Evolutionary conservation across 1,140 invertebrate genomes (phyloP), one percentile per base, ranked within the genome.

Genomic region (Tigriopus japonicus): DNA sequence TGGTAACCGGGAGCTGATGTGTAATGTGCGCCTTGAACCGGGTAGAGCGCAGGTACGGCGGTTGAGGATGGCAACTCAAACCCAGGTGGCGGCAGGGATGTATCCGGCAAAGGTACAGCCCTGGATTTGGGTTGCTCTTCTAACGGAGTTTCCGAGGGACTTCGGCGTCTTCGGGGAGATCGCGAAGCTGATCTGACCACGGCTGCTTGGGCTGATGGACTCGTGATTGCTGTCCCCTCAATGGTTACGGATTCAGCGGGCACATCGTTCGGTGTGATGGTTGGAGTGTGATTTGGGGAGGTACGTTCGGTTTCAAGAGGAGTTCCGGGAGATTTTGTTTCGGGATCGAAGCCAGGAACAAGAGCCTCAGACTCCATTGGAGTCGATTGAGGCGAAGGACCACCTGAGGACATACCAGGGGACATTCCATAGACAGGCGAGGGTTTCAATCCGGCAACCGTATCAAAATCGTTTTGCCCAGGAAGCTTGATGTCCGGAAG

Each of bases 401-500:
- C 45, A 3, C 3, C 9, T 2, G 15, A 17, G 21, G 21, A 17
- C 28, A 19, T 40, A 17, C 21, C 15, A 5, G 55, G 23, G 6
- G 55, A 17, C 15, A 42, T 40, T 2, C 17, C 13, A 5, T 15
- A 17, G 3, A 40, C 12, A 51, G 55, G 40, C 3, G 15, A 19
- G 5, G 23, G 23, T 6, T 15, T 42, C 13, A 35, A 14, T 5
- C 15, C 28, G 1, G 17, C 55, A 6, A 15, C 12, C 2, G 41
- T 14, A 6, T 28, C n/a, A 6, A 43, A 35, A 21, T 60, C 58
- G 42, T 42, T 42, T 13, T 21, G n/a, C 5, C 42, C 41, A 1
- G 58, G 58, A 2, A 60, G 21, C 6, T 24, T 21, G 15, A 60
- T 60, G 58, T 60, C 58, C 14, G 58, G 58, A 13, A 60, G 28